Evolutionary conservation across 2,113 vertebrate genomes (phyloP), one percentile per base, ranked within the genome.

Genomic region (Beaufortia kweichowensis): DNA sequence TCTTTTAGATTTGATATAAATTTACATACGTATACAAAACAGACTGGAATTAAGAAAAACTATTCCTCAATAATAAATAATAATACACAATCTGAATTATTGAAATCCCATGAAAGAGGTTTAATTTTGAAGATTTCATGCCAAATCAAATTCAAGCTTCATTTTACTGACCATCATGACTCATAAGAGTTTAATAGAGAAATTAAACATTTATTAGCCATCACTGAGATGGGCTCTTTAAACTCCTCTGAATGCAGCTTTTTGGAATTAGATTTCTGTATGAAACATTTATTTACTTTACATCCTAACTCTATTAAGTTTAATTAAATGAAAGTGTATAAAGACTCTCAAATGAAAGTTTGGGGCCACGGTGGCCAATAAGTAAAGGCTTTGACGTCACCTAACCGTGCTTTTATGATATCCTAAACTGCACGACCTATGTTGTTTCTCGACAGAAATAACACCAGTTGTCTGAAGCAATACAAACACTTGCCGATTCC

Each of bases 31-130:
- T 62, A 31, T 31, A 31, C 31, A 28, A 62, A 15, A 5, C 6
- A 62, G 4, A 62, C 15, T 7, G 4, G 31, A 19, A 15, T 17
- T 11, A 62, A 8, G 4, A 62, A 59, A 59, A 17, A 60, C 4
- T 2, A 19, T 29, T 26, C 15, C 21, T 72, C 14, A 4, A 17
- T 15, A 15, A 72, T 57, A 7, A 55, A 53, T 14, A 24, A 43
- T 24, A 53, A 55, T 35, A n/a, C 12, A 23, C n/a, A 35, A 69
- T 15, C n/a, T 78, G 29, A 80, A 78, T 80, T 59, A 80, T 69
- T 80, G 57, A 77, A 63, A 68, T 31, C 15, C 29, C 43, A 29
- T 35, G 35, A 82, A 74, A 31, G 46, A 19, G 71, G 63, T 80
- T 77, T 62, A 74, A 68, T 70, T 69, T 70, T 31, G 26, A 78